A percentile compares a stretch with the other conserved stretches of the same genome.
Conservation (phyloP, 2,888 invertebrate species). For the Heliconius ismenius region DNA sequence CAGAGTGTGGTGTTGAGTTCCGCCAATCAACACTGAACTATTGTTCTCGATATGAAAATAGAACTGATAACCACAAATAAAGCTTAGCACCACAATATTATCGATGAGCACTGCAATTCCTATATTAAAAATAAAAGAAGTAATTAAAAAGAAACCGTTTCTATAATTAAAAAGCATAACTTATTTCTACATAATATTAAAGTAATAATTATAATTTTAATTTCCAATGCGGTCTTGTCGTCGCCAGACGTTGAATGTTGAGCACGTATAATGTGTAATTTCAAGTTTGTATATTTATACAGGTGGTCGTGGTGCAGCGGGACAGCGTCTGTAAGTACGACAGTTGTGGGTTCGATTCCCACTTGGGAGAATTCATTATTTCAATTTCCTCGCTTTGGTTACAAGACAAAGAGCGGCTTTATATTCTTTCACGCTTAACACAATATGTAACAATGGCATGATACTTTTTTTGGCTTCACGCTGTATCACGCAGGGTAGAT, state of each 20-base stretch:
- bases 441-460: no score
- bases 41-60: neutral
- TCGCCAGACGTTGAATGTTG: neutral
- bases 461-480: neutral
- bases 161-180: neutral
- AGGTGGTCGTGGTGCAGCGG: no score
- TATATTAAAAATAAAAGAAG: neutral
- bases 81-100: neutral
- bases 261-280: neutral
- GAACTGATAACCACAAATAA: neutral
- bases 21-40: neutral
- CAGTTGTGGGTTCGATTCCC: no score
- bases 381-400: no score
- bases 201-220: conserved; percentile 4
- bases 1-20: no score
- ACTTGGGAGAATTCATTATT: no score
- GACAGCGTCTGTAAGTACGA: no score
- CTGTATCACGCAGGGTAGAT: neutral
- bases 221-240: conserved; percentile 9
- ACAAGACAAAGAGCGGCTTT: no score
- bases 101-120: neutral
- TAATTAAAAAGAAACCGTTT: neutral
- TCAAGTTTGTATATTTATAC: neutral
- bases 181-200: neutral
- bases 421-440: no score